Evolutionary conservation across 92 coral and sea anemone genomes (phyloP).

Genomic region (Chrysogorgia sp.): DNA sequence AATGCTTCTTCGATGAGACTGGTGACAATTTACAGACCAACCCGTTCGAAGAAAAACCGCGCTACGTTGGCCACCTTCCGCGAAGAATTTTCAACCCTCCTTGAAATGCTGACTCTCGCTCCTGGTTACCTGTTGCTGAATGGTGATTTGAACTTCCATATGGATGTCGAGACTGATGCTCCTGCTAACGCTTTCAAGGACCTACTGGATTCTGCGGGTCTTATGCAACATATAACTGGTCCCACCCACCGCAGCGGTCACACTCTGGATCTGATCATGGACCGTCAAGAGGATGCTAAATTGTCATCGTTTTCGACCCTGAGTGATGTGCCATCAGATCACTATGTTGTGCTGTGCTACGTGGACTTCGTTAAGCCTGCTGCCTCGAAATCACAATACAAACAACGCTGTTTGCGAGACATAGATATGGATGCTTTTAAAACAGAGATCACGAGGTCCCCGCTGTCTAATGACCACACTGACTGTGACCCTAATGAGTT

Average conservation of each 20-base stretch:
- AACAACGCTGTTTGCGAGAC: not conserved
- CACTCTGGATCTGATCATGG: constrained; percentile 46
- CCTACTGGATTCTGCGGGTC: constrained; percentile 50
- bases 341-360: constrained; percentile 44
- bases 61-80: constrained; percentile 41
- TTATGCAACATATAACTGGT: constrained; percentile 42
- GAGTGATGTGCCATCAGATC: constrained; percentile 52
- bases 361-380: constrained; percentile 45
- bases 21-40: constrained; percentile 29
- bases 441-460: constrained; percentile 14
- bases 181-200: constrained; percentile 34
- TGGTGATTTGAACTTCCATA: constrained; percentile 56
- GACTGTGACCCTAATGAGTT: constrained; percentile 34
- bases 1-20: constrained; percentile 37
- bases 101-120: constrained; percentile 38
- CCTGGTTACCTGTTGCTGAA: constrained; percentile 39
- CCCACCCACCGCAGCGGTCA: constrained; percentile 60
- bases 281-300: constrained; percentile 43
- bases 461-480: not conserved
- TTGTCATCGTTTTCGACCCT: constrained; percentile 41
- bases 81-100: constrained; percentile 49
- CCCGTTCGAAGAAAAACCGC: constrained; percentile 45
- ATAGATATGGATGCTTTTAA: constrained; percentile 48
- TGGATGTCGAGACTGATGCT: constrained; percentile 37
- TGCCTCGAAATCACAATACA: constrained; percentile 39